Evolutionary conservation across 2,888 invertebrate genomes (phyloP).

Genomic region (Papilio gigon): DNA sequence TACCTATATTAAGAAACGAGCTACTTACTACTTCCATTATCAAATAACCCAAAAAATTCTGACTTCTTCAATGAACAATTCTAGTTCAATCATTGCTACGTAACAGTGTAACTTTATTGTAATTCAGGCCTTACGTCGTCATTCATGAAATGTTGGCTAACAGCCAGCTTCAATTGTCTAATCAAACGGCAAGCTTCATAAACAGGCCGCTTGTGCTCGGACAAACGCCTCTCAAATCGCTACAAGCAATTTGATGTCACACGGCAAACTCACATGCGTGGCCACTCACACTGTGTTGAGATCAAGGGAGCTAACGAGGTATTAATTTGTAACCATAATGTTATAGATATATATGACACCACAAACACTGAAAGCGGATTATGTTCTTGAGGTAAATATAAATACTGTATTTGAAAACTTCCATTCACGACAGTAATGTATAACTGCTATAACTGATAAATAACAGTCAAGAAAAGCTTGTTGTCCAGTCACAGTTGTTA

Average conservation of each 20-base stretch:
- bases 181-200: conserved; percentile 17
- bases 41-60: no score
- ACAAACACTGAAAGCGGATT: not conserved
- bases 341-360: not conserved
- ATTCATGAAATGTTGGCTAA: not conserved
- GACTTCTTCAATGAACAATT: no score
- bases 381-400: not conserved
- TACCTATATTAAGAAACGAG: no score
- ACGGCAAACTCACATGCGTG: not conserved
- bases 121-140: not conserved
- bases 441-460: no score
- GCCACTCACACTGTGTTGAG: not conserved
- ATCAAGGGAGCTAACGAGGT: not conserved
- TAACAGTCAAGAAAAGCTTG: no score
- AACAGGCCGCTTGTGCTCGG: not conserved
- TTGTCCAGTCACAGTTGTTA: no score
- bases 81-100: not conserved
- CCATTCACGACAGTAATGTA: no score
- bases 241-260: conserved; percentile 12
- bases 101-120: not conserved
- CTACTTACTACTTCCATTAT: no score
- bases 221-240: not conserved
- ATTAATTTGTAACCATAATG: not conserved
- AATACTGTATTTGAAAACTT: no score
- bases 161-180: conserved; percentile 12